Conservation (phyloP, 2,113 vertebrate species). For the Eleginops maclovinus region DNA sequence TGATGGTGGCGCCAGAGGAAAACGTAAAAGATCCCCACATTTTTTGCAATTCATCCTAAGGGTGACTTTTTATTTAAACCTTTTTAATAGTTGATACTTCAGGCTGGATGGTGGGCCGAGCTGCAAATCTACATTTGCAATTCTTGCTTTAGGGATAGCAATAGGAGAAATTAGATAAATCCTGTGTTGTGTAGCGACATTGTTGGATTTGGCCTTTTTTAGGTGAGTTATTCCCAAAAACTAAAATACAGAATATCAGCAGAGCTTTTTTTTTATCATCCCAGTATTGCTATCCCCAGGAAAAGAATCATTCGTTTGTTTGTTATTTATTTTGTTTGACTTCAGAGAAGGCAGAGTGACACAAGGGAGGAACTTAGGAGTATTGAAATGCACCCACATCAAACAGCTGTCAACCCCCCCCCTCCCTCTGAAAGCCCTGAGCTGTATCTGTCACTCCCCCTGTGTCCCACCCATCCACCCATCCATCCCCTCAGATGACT, state of each 20-base stretch:
- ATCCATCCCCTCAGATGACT: conserved; percentile 16
- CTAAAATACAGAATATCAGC: not conserved
- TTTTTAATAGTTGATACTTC: too few species aligned
- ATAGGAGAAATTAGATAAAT: not conserved
- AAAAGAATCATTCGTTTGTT: too few species aligned
- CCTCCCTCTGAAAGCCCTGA: not conserved
- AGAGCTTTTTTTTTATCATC: not conserved
- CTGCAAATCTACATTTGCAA: not conserved
- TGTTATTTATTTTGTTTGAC: not conserved
- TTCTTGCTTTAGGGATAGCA: not conserved
- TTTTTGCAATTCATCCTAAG: too few species aligned
- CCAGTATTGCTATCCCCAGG: not conserved
- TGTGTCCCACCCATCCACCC: conserved; percentile 17
- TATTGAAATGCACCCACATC: conserved; percentile 1
- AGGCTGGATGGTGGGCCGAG: too few species aligned
- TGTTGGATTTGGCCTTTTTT: not conserved
- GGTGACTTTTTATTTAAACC: too few species aligned
- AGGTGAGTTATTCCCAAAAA: not conserved
- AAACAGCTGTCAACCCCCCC: not conserved
- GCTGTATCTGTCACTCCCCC: conserved; percentile 12
- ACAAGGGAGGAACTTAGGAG: not conserved
- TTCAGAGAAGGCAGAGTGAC: not conserved
- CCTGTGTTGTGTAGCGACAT: not conserved
- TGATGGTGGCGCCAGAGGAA: too few species aligned
- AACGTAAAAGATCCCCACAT: too few species aligned